Evolutionary conservation across 2,888 invertebrate species (phyloP).

Genomic region (Helleia helle): DNA sequence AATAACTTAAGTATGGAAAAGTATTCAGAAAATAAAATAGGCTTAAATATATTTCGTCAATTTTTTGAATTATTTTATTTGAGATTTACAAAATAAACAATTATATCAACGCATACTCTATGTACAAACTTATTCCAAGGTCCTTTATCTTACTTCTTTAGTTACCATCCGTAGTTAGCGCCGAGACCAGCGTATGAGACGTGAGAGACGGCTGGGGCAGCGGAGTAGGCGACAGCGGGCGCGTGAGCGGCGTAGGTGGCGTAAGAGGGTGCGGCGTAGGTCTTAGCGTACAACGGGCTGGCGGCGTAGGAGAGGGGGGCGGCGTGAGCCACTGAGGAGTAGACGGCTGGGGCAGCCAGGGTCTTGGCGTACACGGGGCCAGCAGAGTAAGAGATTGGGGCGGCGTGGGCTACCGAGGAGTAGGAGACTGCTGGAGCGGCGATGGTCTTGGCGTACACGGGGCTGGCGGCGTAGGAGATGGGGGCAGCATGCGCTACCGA

Average conservation of each 20-base stretch:
- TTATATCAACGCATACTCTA: neutral
- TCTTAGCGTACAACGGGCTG: constrained; percentile 24
- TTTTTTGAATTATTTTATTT: neutral
- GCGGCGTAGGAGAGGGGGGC: constrained; percentile 28
- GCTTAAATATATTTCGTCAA: too few species aligned
- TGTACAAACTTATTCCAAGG: constrained; percentile 7
- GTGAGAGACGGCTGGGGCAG: constrained; percentile 75
- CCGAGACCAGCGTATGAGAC: constrained; percentile 77
- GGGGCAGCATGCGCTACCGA: constrained; percentile 29
- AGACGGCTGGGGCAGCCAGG: neutral
- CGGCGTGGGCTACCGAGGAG: constrained; percentile 27
- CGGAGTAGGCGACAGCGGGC: constrained; percentile 72
- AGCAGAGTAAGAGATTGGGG: constrained; percentile 25
- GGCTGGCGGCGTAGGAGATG: constrained; percentile 40
- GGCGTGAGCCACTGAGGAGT: too few species aligned
- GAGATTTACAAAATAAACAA: constrained; percentile 1
- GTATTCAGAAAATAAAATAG: too few species aligned
- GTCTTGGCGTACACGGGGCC: constrained; percentile 3
- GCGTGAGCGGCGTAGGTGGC: constrained; percentile 20
- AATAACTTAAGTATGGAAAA: too few species aligned
- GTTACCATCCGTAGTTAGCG: constrained; percentile 56
- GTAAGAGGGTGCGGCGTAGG: constrained; percentile 25
- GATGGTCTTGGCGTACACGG: neutral
- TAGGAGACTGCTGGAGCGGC: constrained; percentile 42
- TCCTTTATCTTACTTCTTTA: constrained; percentile 13